phyloP scores from a whole-genome alignment of 2,888 invertebrate genomes.

The Polymixis flavicincta region DNA sequence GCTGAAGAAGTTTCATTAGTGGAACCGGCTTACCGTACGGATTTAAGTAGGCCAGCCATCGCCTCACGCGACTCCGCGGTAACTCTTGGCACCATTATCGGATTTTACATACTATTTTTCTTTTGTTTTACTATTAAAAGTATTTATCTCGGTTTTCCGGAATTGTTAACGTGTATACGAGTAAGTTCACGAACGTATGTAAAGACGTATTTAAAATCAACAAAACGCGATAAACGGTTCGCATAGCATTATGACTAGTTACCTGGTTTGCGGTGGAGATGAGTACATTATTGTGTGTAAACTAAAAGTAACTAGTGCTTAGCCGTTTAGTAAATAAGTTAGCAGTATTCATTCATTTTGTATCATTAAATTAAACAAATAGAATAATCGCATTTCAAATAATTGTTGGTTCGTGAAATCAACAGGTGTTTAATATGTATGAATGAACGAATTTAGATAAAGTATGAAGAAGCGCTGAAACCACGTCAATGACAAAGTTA shows the following conservation, averaged over 20 bases:
- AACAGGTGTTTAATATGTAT: constrained; percentile 68
- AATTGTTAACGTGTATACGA: constrained; percentile 42
- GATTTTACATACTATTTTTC: constrained; percentile 52
- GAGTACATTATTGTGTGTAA: constrained; percentile 7
- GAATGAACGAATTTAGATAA: constrained; percentile 61
- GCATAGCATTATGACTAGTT: constrained; percentile 4
- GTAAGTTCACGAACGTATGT: constrained; percentile 41
- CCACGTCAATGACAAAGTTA: constrained; percentile 43
- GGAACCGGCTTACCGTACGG: constrained; percentile 73
- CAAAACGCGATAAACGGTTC: constrained; percentile 28
- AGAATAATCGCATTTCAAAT: constrained; percentile 48
- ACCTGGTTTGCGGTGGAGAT: constrained; percentile 14
- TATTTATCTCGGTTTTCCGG: constrained; percentile 51
- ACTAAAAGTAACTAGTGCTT: constrained; percentile 1
- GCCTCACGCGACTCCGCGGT: constrained; percentile 75
- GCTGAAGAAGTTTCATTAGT: constrained; percentile 74
- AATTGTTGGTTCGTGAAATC: constrained; percentile 39
- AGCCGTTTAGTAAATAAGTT: constrained; percentile 23
- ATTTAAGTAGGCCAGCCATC: constrained; percentile 78
- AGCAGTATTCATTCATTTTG: constrained; percentile 41
- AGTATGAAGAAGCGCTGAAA: constrained; percentile 47
- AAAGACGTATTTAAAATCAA: constrained; percentile 46
- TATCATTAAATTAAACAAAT: constrained; percentile 43
- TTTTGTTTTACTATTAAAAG: constrained; percentile 47
- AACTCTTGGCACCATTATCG: constrained; percentile 66